Evolutionary conservation across 1,140 invertebrate species (phyloP), one percentile per base, ranked within the genome.

Genomic region (Microplitis mediator): DNA sequence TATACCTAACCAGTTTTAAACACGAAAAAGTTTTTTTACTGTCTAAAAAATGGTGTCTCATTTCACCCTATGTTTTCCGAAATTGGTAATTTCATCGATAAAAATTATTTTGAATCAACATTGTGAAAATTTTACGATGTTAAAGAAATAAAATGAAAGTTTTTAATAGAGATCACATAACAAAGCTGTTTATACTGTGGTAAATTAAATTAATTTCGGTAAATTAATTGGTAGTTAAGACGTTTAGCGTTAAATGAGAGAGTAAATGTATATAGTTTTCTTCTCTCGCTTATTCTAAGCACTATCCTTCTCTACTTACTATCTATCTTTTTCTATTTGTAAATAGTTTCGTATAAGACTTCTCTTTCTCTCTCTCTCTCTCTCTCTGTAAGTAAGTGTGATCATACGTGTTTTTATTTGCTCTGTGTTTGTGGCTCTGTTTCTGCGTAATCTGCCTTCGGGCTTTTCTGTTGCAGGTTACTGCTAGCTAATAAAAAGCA

Each of bases 171-270:
- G 69, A 78, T 73, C 54, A 81, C 72, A 69, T 70, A 76, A 79
- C 75, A 75, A 70, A 54, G 75, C 76, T 74, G 76, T 77, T 82
- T 79, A 82, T 80, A 80, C 81, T 78, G 77, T 74, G 63, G 72
- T 72, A 78, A 78, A 83, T 84, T 84, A 78, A 83, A 83, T 84
- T 83, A 83, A 82, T 83, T 82, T 64, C 16, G 69, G 62, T 63
- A 81, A 81, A 84, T 84, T 83, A 82, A 82, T 83, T 78, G 81
- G 74, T 78, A 81, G 78, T 83, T 84, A 81, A 82, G 76, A 77
- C 79, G 77, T 83, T 82, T 83, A 83, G 77, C 72, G 73, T 77
- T 78, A 79, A 81, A 78, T 79, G 77, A 82, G 76, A 81, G 77
- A 78, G 76, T 78, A 23, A 23, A 2, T 23, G 2, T 23, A 23